Evolutionary conservation across 30 jellyfish, hydroid and myxozoan genomes (phyloP), one percentile per base, ranked within the genome.

Genomic region (Turritopsis dohrnii): DNA sequence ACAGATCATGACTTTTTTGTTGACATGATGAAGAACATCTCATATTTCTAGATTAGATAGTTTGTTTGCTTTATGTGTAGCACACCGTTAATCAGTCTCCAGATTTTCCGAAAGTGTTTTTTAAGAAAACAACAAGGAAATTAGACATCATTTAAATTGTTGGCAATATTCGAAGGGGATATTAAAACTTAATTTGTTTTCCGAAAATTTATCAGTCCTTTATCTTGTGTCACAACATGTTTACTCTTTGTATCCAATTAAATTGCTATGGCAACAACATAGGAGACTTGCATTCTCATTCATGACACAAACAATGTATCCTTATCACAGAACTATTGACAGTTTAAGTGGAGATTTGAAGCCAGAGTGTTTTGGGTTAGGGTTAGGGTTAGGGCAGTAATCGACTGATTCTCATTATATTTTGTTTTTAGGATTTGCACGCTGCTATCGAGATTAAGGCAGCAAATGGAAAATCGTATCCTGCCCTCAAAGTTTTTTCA

Each of bases 401-500:
- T n/a, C n/a, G n/a, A n/a, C n/a, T 41, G 60, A 41, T 41, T 5
- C 13, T 41, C 13, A 3, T 41, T 41, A 69, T 23, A 69, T 21
- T 71, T 41, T 54, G 60, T 18, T 71, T 74, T 24, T 71, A 94
- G 99, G 96, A 89, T 19, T 83, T 94, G 60, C 87, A 90, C 74
- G 89, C 96, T 1, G 96, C 90, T 0, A 86, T 87, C 17, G 66
- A 81, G 66, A 66, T 94, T 7, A 87, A 89, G 20, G 95, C 99
- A 0, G 95, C 97, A 74, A 94, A 94, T 72, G 99, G 99, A 21
- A 94, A 86, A 81, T 79, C 89, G 18, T 89, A 84, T 52, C 96
- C 97, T 25, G 99, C 99, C 53, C 84, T 90, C 75, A 89, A 86
- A 74, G 97, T 94, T 21, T 94, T 94, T 80, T 86, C 96, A 16